A percentile compares a stretch with the other conserved stretches of the same genome.
phyloP scores from a whole-genome alignment of 2,113 vertebrate genomes.

The Sturnus vulgaris region DNA sequence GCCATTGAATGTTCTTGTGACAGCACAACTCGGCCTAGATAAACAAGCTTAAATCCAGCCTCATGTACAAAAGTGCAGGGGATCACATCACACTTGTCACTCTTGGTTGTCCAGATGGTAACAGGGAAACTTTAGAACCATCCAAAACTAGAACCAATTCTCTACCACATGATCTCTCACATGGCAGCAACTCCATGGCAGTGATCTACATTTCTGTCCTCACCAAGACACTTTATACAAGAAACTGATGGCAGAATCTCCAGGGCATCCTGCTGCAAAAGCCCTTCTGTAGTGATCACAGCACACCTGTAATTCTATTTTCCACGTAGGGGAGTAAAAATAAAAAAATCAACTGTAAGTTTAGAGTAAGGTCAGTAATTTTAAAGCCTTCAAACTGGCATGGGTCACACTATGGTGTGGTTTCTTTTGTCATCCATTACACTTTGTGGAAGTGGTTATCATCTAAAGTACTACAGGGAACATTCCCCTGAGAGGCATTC shows the following conservation, averaged over 20 bases:
- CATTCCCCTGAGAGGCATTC: background rate
- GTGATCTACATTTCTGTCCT: background rate
- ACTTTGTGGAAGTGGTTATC: slow-evolving; percentile 10
- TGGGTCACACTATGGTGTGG: slow-evolving; percentile 1
- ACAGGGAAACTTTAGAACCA: background rate
- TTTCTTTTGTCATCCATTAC: slow-evolving; percentile 16
- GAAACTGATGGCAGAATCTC: background rate
- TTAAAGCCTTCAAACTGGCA: slow-evolving; percentile 24
- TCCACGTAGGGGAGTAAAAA: background rate
- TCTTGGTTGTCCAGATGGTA: background rate
- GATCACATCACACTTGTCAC: background rate
- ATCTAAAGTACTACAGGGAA: background rate
- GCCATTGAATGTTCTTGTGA: background rate
- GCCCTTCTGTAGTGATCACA: background rate
- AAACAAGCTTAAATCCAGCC: background rate
- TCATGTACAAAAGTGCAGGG: background rate
- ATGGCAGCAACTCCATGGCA: background rate
- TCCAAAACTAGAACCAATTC: background rate
- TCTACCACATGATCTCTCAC: background rate
- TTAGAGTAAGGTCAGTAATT: slow-evolving; percentile 19
- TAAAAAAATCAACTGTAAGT: background rate
- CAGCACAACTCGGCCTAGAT: background rate
- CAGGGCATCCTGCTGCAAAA: background rate
- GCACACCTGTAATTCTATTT: background rate
- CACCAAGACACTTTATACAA: background rate